These are phyloP conservation scores for Labeo catla DNA, from an alignment of 2,113 vertebrate genomes.

Conservation along the genomic window DNA sequence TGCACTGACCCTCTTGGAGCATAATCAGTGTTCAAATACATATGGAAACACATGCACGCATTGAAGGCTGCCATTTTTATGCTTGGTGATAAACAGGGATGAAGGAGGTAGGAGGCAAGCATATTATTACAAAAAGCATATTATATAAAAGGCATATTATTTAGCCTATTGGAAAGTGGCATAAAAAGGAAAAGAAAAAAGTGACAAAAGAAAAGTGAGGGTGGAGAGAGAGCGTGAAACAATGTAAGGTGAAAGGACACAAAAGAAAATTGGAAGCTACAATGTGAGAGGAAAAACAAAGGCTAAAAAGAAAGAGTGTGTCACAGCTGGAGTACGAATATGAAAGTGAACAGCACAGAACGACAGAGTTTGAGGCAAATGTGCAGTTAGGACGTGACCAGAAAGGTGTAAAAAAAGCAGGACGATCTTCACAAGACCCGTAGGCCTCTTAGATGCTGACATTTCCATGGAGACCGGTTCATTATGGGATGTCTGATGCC, in stretches of 20 bases:
- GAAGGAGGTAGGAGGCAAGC: not conserved
- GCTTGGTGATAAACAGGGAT: not conserved
- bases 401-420: not conserved
- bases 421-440: not conserved
- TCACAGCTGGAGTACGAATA: not conserved
- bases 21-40: constrained; percentile 16
- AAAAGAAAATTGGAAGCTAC: constrained; percentile 12
- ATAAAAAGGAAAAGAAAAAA: not conserved
- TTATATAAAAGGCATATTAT: not conserved
- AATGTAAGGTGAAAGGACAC: not conserved
- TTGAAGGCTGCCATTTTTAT: not conserved
- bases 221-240: not conserved
- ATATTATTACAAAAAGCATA: not conserved
- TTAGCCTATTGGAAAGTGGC: not conserved
- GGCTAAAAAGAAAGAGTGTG: constrained; percentile 21
- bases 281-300: constrained; percentile 19
- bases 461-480: not conserved
- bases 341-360: not conserved
- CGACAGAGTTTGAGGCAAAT: not conserved
- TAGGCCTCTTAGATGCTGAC: not conserved
- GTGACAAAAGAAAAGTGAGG: not conserved
- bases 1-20: not conserved
- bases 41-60: constrained; percentile 47
- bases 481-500: not conserved
- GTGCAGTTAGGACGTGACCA: not conserved